Conservation (phyloP, 1,140 invertebrate genomes). For the Himalopsyche phryganea region DNA sequence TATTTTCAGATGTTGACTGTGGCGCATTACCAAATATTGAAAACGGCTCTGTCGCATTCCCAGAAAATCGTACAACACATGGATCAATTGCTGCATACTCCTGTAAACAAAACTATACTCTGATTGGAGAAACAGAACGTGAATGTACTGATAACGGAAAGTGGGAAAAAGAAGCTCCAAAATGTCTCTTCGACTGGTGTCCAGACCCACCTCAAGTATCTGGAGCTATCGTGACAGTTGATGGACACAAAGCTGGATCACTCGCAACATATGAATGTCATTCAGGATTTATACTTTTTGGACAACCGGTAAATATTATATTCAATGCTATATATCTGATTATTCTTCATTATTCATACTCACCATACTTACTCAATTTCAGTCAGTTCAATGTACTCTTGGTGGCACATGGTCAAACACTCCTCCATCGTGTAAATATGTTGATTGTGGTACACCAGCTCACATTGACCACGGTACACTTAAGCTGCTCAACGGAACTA, state of each 20-base stretch:
- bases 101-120: slow-evolving; percentile 81
- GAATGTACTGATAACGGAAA: slow-evolving; percentile 72
- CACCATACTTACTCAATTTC: slow-evolving; percentile 34
- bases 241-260: slow-evolving; percentile 70
- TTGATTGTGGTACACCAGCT: slow-evolving; percentile 82
- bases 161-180: slow-evolving; percentile 76
- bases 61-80: slow-evolving; percentile 70
- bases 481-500: slow-evolving; percentile 70
- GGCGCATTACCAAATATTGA: slow-evolving; percentile 65
- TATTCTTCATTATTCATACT: too few species aligned
- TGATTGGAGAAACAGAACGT: slow-evolving; percentile 68
- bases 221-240: slow-evolving; percentile 66
- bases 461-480: slow-evolving; percentile 72
- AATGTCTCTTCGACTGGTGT: slow-evolving; percentile 84
- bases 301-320: slow-evolving; percentile 62
- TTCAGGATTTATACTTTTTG: slow-evolving; percentile 79
- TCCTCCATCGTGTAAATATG: slow-evolving; percentile 75
- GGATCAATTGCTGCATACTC: slow-evolving; percentile 71
- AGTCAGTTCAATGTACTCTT: slow-evolving; percentile 75
- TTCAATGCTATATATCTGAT: too few species aligned
- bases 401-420: slow-evolving; percentile 80
- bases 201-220: slow-evolving; percentile 71
- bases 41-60: slow-evolving; percentile 67
- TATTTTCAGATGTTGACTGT: slow-evolving; percentile 70
- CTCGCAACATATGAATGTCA: slow-evolving; percentile 77